phyloP scores from a whole-genome alignment of 2,113 vertebrate genomes.

The Narcine bancroftii region DNA sequence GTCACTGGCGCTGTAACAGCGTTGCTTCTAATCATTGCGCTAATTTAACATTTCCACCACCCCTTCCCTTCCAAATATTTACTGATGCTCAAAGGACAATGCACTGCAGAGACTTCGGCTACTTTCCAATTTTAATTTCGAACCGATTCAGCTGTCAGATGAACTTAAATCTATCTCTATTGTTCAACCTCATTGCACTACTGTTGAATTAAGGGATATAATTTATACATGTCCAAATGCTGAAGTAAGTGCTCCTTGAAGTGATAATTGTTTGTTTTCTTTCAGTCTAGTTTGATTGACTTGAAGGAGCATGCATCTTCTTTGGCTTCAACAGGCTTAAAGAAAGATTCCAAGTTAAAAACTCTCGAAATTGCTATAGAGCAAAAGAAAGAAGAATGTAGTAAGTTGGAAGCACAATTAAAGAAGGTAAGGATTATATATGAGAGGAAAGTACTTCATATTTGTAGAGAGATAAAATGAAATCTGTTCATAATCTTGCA shows the following conservation, averaged over 20 bases:
- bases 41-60: background rate
- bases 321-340: slow-evolving; percentile 86
- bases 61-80: too few relatives aligned
- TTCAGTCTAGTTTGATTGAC: slow-evolving; percentile 92
- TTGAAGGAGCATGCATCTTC: slow-evolving; percentile 95
- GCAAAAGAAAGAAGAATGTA: slow-evolving; percentile 99
- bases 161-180: background rate
- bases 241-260: background rate
- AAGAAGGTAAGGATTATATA: slow-evolving; percentile 63
- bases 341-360: slow-evolving; percentile 97
- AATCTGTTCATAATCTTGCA: background rate
- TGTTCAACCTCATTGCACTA: background rate
- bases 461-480: background rate
- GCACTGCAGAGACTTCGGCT: background rate
- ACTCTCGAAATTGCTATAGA: slow-evolving; percentile 96
- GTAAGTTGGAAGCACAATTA: slow-evolving; percentile 95
- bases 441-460: background rate
- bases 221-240: background rate
- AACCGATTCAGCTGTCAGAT: background rate
- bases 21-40: too few relatives aligned
- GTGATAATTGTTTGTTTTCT: slow-evolving; percentile 46
- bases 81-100: background rate
- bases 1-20: too few relatives aligned
- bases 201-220: background rate
- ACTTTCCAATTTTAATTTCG: background rate